Percentiles rank a stretch among this genome's conserved stretches.
phyloP scores from a whole-genome alignment of 2,888 invertebrate species.

The Microctonus hyperodae region DNA sequence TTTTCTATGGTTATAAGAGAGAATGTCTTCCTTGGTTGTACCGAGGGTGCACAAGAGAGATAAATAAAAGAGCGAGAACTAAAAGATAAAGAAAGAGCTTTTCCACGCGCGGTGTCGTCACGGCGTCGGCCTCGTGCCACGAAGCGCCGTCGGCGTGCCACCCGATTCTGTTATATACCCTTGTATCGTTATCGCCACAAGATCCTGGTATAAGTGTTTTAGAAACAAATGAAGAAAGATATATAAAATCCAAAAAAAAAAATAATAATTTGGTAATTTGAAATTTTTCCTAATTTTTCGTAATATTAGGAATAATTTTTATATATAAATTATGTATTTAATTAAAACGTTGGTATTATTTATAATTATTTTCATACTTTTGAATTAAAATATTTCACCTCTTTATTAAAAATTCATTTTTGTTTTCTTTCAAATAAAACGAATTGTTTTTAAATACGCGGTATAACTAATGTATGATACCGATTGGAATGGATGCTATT shows the following conservation, averaged over 20 bases:
- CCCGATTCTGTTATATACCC: conserved; percentile 1
- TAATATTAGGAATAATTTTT: too few species aligned
- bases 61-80: neutral
- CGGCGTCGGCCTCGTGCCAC: conserved; percentile 20
- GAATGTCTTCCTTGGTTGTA: neutral
- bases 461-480: conserved; percentile 46
- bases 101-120: conserved; percentile 18
- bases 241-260: too few species aligned
- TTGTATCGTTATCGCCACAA: conserved; percentile 5
- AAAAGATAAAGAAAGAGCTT: neutral
- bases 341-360: too few species aligned
- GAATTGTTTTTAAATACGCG: conserved; percentile 40
- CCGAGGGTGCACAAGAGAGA: neutral
- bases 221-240: too few species aligned
- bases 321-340: too few species aligned
- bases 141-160: conserved; percentile 15
- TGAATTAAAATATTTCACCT: too few species aligned
- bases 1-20: neutral
- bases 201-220: neutral
- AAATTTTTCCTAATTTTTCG: too few species aligned
- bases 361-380: too few species aligned
- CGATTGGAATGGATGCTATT: conserved; percentile 11
- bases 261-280: too few species aligned
- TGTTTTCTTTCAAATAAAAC: too few species aligned
- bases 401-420: too few species aligned